phyloP scores from a whole-genome alignment of 2,797 vertebrate species.

The Anableps anableps region DNA sequence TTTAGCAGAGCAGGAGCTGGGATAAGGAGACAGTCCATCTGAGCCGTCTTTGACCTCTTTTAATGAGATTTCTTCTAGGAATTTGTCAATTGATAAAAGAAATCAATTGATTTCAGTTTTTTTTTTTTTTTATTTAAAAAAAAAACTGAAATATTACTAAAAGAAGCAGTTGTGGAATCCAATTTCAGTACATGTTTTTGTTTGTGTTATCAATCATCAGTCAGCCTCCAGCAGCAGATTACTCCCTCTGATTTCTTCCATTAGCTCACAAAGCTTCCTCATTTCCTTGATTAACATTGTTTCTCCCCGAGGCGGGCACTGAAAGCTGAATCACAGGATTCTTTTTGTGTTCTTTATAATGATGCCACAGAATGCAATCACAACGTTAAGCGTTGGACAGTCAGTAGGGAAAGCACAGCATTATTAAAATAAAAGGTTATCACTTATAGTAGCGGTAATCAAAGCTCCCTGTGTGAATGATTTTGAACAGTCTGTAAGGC shows the following conservation, averaged over 20 bases:
- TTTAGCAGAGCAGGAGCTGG: background rate
- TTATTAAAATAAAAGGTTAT: conserved; percentile 11
- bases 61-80: background rate
- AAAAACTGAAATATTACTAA: background rate
- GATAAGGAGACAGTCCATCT: background rate
- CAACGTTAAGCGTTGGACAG: conserved; percentile 10
- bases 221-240: conserved; percentile 16
- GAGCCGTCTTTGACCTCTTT: background rate
- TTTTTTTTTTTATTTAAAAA: too few relatives aligned
- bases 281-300: conserved; percentile 23
- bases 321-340: conserved; percentile 20
- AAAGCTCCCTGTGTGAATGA: background rate
- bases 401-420: conserved; percentile 19
- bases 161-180: background rate
- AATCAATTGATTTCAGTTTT: too few relatives aligned
- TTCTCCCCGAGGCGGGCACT: conserved; percentile 14
- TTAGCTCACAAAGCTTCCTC: conserved; percentile 19
- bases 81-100: background rate
- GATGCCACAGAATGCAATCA: conserved; percentile 8
- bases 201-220: conserved; percentile 9
- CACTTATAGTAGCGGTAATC: background rate
- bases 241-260: conserved; percentile 13
- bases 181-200: background rate
- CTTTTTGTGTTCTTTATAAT: conserved; percentile 15
- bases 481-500: background rate